Evolutionary conservation across 2,797 vertebrate genomes (phyloP), one percentile per base, ranked within the genome.

Genomic region (Xerus rutilus): DNA sequence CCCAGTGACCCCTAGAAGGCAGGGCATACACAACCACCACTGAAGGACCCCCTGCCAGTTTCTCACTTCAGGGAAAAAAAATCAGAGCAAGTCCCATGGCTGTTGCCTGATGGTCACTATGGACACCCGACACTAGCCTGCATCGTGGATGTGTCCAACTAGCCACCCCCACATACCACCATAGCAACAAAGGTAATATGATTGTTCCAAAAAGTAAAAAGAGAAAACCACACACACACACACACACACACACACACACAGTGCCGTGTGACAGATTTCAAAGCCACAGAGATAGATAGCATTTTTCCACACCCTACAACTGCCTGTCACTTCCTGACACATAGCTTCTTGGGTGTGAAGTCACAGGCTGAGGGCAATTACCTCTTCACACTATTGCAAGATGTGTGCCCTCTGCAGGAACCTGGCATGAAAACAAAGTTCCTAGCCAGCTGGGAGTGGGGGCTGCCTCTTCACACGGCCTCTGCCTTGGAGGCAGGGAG

Each of bases 151-250:
- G 59, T 32, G 73, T 98, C 95, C 97, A 97, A 98, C 93, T 94
- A 97, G 92, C 97, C 96, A 90, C 93, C 95, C 25, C 72, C 96
- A 73, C 93, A 94, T 57, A 93, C 35, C 82, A 89, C 97, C 97
- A 98, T 96, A 92, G 97, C 97, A 98, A 98, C 98, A 96, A 92
- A 84, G 64, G 96, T 96, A 97, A 96, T 97, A 96, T 92, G 97
- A 93, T 93, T 97, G 89, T 97, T 98, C 91, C 73, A 82, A 57
- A 93, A 94, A 95, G 69, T 59, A 95, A 89, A 32, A 86, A 20
- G 65, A 79, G 81, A 32, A 87, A 72, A 86, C 32, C 62, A 32
- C 45, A n/a, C 59, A 14, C 59, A 79, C 74, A 45, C 47, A 77
- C 83, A 54, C 70, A 83, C 70, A 70, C 79, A 86, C 47, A 82